A percentile compares a stretch with the other conserved stretches of the same genome.
phyloP scores from a whole-genome alignment of 2,888 invertebrate species.

The Tachina fera region DNA sequence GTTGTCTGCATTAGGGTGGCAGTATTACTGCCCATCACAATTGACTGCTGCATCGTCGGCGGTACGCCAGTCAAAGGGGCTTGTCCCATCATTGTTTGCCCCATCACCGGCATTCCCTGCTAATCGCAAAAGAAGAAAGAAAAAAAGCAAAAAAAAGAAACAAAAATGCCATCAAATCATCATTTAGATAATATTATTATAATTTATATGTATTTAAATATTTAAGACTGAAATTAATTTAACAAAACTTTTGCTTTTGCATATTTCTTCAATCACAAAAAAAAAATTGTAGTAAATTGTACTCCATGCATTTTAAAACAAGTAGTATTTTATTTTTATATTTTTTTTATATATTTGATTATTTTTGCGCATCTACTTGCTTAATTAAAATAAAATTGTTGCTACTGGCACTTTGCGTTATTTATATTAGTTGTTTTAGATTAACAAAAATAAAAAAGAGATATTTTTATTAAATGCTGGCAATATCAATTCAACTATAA shows the following conservation, averaged over 20 bases:
- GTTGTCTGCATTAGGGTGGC: slow-evolving; percentile 78
- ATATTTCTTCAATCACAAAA: slow-evolving; percentile 56
- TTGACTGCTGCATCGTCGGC: slow-evolving; percentile 78
- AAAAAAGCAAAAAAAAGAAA: slow-evolving; percentile 46
- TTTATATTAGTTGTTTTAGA: slow-evolving; percentile 23
- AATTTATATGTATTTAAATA: not conserved
- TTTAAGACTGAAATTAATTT: slow-evolving; percentile 10
- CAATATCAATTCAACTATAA: slow-evolving; percentile 20
- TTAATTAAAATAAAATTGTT: slow-evolving; percentile 41
- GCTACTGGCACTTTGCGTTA: slow-evolving; percentile 34
- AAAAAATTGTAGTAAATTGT: slow-evolving; percentile 39
- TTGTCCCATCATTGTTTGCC: slow-evolving; percentile 82
- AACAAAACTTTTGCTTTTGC: slow-evolving; percentile 43
- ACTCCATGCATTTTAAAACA: slow-evolving; percentile 55
- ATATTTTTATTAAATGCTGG: not conserved
- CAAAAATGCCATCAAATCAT: not conserved
- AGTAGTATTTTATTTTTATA: slow-evolving; percentile 14
- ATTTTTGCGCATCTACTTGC: slow-evolving; percentile 45
- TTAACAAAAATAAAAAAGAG: slow-evolving; percentile 26
- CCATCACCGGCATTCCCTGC: slow-evolving; percentile 83
- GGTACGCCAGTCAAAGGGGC: slow-evolving; percentile 82
- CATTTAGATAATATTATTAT: slow-evolving; percentile 8
- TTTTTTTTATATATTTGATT: slow-evolving; percentile 6
- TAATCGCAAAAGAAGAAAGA: slow-evolving; percentile 69
- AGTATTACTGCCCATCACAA: slow-evolving; percentile 79